phyloP scores from a whole-genome alignment of 1,140 invertebrate species.

The Megathymus violae region DNA sequence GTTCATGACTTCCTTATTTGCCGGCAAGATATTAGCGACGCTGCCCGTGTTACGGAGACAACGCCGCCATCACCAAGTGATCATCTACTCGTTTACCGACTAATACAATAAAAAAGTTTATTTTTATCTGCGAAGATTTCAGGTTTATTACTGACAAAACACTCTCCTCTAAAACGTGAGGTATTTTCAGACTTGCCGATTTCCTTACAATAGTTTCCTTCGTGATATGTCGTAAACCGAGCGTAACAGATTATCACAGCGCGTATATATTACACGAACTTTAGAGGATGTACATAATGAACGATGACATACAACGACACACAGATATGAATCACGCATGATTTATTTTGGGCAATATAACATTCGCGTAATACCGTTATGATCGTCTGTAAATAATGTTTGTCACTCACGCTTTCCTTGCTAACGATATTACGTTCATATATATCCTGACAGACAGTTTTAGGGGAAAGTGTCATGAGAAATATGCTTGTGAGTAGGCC shows the following conservation, averaged over 20 bases:
- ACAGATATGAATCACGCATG: background rate
- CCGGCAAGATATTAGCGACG: no score
- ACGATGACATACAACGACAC: background rate
- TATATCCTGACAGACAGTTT: background rate
- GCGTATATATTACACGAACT: background rate
- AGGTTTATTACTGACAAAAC: no score
- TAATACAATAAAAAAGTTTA: no score
- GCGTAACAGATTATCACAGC: slow-evolving; percentile 5
- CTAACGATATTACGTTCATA: background rate
- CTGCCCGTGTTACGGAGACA: no score
- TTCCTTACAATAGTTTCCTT: background rate
- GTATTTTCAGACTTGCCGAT: no score
- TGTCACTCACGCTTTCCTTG: background rate
- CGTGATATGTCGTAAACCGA: background rate
- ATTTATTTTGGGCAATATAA: slow-evolving; percentile 14
- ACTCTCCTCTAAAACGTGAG: no score
- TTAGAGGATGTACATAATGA: slow-evolving; percentile 12
- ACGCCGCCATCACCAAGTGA: no score
- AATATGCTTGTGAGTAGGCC: no score
- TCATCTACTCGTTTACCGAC: no score
- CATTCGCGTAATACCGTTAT: slow-evolving; percentile 3
- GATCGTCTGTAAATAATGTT: background rate
- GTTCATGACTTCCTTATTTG: no score
- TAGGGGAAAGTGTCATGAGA: no score
- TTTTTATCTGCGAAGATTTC: no score